Evolutionary conservation across 2,797 vertebrate species (phyloP).

Genomic region (Mionectes olivaceus): DNA sequence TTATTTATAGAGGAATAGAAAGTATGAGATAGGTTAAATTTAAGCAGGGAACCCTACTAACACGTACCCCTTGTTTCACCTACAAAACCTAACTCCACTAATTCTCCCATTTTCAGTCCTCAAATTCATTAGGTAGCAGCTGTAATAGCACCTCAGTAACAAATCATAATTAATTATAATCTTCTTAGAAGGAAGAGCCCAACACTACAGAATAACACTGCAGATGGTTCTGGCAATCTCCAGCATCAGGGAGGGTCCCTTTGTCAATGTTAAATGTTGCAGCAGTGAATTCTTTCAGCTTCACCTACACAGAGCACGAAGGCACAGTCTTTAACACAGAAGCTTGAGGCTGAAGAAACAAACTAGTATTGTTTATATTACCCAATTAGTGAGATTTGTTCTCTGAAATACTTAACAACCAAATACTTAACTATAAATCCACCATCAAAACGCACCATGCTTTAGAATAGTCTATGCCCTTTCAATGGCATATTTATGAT

Average conservation of each 20-base stretch:
- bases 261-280: neutral
- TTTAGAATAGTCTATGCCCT: neutral
- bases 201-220: neutral
- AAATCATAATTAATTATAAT: neutral
- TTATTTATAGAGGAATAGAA: neutral
- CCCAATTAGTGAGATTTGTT: neutral
- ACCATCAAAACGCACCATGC: neutral
- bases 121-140: neutral
- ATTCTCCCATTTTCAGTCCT: neutral
- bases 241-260: neutral
- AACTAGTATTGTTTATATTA: neutral
- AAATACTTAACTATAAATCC: neutral
- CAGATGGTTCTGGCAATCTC: neutral
- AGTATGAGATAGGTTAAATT: neutral
- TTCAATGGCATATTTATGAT: neutral
- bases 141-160: neutral
- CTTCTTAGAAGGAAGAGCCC: neutral
- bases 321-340: neutral
- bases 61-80: neutral
- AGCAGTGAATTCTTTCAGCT: neutral
- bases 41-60: neutral
- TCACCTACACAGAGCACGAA: neutral
- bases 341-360: neutral
- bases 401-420: neutral
- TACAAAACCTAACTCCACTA: neutral